Base-by-base conservation (phyloP, 1,140 invertebrate genomes). In the Drosophila navojoa region DNA sequence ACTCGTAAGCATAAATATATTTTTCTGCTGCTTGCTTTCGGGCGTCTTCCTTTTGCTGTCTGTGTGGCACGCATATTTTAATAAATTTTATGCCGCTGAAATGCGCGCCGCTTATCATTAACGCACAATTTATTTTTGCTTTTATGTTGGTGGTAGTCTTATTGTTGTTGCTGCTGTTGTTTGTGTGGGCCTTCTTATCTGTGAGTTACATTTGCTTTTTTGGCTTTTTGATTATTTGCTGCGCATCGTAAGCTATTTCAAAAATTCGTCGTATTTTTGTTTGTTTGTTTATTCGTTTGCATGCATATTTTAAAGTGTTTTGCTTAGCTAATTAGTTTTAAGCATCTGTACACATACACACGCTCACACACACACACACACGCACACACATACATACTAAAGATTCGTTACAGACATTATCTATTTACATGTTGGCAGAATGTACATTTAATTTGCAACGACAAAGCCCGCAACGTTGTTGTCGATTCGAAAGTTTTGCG, bases 71-170 rank as follows among this genome's bases (percentile, higher is more conserved):
- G 84, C 84, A 89, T 89, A 89, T 89, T 89, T 89, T 89, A 79
- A 89, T 89, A 89, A 89, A 89, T 89, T 89, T 89, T 84, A 89
- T 89, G 84, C 85, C 77, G 77, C 77, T 84, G 79, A 89, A 89
- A 89, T 89, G 79, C 72, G 80, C 85, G 57, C 77, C 85, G 84
- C 84, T 89, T 89, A 89, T 89, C 84, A 89, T 89, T 89, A 89
- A 89, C 84, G 84, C 84, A 89, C 84, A 89, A 89, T 89, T 89
- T 89, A 89, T 89, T 89, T 87, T 87, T 89, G 84, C 84, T 89
- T 87, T 87, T 89, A 82, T 87, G 58, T 63, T 75, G 58, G 58
- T 58, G 44, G 45, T 62, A 10, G 50, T 63, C 16, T 57, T 38
- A n/a, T 53, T 57, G 25, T 55, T 66, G 45, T 59, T 55, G 29